phyloP scores from a whole-genome alignment of 1,140 invertebrate species.

The Macrobrachium nipponense region DNA sequence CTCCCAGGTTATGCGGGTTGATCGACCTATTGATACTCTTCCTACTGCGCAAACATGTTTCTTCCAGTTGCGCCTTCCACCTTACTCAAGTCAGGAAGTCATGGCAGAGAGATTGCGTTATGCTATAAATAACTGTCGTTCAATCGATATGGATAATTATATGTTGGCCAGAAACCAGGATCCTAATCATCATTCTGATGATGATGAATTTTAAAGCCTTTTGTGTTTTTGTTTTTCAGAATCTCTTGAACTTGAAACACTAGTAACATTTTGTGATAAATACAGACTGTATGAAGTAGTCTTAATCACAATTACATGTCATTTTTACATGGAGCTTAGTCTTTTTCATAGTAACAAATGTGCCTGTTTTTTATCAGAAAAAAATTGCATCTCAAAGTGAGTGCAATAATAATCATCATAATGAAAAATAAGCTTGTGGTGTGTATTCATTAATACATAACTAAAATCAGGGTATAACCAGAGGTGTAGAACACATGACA shows the following conservation, averaged over 20 bases:
- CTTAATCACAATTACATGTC: neutral
- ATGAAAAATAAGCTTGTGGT: no score
- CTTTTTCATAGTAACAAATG: no score
- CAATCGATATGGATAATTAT: conserved; percentile 81
- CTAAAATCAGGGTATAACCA: no score
- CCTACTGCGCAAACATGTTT: conserved; percentile 80
- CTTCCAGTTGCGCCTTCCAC: conserved; percentile 78
- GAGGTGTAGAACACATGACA: no score
- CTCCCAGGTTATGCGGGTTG: conserved; percentile 73
- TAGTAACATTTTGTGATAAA: neutral
- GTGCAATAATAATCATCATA: no score
- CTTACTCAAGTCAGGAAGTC: conserved; percentile 74
- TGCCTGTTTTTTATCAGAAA: no score
- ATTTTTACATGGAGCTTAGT: neutral
- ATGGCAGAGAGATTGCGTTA: conserved; percentile 77
- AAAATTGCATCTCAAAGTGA: no score
- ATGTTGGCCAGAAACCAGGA: conserved; percentile 75
- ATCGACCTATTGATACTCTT: conserved; percentile 74
- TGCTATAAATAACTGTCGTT: conserved; percentile 79
- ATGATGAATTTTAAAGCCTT: conserved; percentile 53
- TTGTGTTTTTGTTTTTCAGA: neutral
- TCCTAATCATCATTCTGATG: conserved; percentile 56
- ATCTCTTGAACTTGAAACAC: neutral
- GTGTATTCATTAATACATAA: no score
- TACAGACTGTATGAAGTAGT: neutral